Conservation (phyloP, 1,140 invertebrate species). For the Heliconius hermathena region DNA sequence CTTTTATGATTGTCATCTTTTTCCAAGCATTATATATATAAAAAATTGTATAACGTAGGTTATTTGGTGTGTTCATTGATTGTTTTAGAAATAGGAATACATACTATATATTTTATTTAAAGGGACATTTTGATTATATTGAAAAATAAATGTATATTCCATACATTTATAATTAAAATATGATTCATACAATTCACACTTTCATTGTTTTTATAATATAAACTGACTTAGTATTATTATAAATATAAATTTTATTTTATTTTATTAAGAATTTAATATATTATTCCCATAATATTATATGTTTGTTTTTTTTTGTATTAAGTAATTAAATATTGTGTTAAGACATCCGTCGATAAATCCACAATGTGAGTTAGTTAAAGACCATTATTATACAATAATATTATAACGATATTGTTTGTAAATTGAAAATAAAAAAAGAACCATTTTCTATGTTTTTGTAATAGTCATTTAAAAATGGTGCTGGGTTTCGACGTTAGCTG, state of each 20-base stretch:
- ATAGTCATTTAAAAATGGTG: background rate
- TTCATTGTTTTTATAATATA: conserved; percentile 5
- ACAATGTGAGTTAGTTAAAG: background rate
- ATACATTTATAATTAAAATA: background rate
- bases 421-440: background rate
- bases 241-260: background rate
- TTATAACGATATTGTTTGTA: conserved; percentile 1
- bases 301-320: conserved; percentile 7
- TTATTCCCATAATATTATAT: conserved; percentile 3
- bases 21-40: background rate
- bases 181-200: background rate
- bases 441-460: conserved; percentile 5
- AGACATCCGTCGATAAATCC: background rate
- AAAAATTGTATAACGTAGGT: background rate
- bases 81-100: background rate
- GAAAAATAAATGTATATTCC: no score
- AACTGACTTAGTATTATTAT: conserved; percentile 3
- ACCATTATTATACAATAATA: conserved; percentile 1
- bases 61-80: background rate
- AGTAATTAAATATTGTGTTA: background rate
- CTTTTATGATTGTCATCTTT: background rate
- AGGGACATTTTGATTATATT: background rate
- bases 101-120: conserved; percentile 1
- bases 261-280: conserved; percentile 10
- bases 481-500: conserved; percentile 7